Evolutionary conservation across 2,113 vertebrate genomes (phyloP).

Genomic region (Zonotrichia leucophrys): DNA sequence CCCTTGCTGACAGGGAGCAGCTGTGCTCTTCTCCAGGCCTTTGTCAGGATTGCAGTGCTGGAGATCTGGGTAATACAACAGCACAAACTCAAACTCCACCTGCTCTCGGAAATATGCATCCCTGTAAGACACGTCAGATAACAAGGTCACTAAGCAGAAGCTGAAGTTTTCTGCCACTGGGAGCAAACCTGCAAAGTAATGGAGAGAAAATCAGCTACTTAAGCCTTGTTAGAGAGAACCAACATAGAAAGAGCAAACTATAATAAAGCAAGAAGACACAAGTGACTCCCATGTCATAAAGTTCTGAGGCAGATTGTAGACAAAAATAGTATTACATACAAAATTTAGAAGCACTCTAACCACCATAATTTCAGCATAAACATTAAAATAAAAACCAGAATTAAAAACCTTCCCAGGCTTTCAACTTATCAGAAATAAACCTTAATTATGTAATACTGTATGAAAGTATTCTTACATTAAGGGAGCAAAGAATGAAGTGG

Average conservation of each 20-base stretch:
- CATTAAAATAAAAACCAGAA: background rate
- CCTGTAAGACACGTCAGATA: conserved; percentile 90
- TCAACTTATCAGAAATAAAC: background rate
- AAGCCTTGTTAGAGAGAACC: background rate
- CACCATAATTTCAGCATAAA: background rate
- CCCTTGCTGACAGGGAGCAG: background rate
- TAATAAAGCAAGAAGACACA: background rate
- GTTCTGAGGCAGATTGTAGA: background rate
- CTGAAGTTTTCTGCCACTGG: conserved; percentile 95
- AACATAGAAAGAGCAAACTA: background rate
- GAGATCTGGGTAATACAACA: background rate
- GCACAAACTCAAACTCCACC: conserved; percentile 69
- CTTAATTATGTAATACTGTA: background rate
- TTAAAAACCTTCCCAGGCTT: background rate
- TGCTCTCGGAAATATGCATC: conserved; percentile 84
- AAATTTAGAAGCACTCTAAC: background rate
- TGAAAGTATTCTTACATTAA: background rate
- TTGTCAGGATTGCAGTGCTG: background rate
- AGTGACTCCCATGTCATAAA: background rate
- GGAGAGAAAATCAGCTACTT: background rate
- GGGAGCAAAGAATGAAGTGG: background rate
- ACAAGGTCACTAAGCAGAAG: conserved; percentile 89
- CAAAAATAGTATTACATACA: background rate
- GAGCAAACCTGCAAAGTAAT: conserved; percentile 78
- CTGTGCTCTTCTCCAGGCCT: background rate